These are phyloP conservation scores for Apis cerana DNA, from an alignment of 1,140 invertebrate species.

Conservation along the genomic window DNA sequence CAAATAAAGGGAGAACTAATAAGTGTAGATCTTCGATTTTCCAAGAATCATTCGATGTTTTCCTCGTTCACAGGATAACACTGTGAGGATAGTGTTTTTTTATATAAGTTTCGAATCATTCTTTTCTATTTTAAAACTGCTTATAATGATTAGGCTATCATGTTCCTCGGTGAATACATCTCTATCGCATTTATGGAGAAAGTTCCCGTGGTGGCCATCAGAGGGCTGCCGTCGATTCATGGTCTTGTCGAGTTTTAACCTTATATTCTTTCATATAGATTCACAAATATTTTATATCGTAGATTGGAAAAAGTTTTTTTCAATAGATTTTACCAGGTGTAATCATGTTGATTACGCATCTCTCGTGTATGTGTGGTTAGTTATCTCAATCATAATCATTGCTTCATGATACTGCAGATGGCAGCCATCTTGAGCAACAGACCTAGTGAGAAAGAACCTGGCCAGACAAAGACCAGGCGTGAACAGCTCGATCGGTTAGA, in stretches of 20 bases:
- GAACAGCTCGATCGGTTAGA: neutral
- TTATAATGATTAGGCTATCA: neutral
- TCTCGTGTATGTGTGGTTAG: neutral
- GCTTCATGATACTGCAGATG: neutral
- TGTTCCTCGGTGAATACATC: neutral
- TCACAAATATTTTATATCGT: neutral
- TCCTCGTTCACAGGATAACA: neutral
- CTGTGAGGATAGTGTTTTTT: neutral
- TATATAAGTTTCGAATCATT: neutral
- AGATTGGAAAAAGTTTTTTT: neutral
- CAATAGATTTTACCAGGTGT: no score
- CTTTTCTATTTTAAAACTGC: neutral
- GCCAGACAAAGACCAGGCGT: neutral
- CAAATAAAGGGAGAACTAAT: constrained; percentile 49
- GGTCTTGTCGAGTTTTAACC: neutral
- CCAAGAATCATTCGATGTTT: neutral
- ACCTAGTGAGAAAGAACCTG: neutral
- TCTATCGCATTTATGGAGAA: neutral
- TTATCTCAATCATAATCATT: neutral
- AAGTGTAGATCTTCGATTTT: constrained; percentile 25
- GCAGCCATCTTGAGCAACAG: neutral
- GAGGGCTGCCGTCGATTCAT: neutral
- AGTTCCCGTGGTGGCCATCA: neutral
- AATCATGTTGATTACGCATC: neutral
- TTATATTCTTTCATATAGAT: neutral